Evolutionary conservation across 2,888 invertebrate species (phyloP).

Genomic region (Coecobrya sp.): DNA sequence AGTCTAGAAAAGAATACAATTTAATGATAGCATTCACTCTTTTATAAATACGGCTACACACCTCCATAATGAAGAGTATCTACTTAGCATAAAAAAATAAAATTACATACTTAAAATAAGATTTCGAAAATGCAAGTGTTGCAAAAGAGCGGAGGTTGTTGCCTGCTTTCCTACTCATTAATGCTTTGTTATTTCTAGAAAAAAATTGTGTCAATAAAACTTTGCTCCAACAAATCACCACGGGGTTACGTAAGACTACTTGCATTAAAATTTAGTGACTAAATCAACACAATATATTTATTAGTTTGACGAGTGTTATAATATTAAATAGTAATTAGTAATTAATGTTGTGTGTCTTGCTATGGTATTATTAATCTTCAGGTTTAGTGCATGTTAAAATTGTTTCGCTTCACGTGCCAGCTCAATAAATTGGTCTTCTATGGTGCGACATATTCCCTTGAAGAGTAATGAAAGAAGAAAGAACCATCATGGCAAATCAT

Average conservation of each 20-base stretch:
- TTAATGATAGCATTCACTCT: constrained; percentile 42
- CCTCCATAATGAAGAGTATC: constrained; percentile 13
- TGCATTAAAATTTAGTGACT: no score
- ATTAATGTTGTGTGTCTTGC: no score
- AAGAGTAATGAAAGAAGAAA: no score
- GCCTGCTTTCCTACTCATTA: background rate
- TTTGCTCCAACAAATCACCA: constrained; percentile 3
- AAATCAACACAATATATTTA: no score
- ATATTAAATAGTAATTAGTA: no score
- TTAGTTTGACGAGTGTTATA: no score
- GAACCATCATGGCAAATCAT: no score
- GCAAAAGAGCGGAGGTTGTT: constrained; percentile 46
- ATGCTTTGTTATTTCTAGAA: background rate
- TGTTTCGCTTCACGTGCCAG: no score
- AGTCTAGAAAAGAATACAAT: constrained; percentile 21
- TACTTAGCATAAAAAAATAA: constrained; percentile 62
- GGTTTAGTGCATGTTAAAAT: no score
- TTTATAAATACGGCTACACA: constrained; percentile 13
- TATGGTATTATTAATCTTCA: no score
- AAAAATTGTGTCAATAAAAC: constrained; percentile 48
- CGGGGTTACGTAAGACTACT: background rate
- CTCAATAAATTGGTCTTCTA: no score
- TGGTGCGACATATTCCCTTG: no score
- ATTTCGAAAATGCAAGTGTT: constrained; percentile 59
- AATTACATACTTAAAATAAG: constrained; percentile 36